Percentiles rank a stretch among this genome's conserved stretches.
Conservation (phyloP, 2,888 invertebrate species). For the Xanthia icteritia region DNA sequence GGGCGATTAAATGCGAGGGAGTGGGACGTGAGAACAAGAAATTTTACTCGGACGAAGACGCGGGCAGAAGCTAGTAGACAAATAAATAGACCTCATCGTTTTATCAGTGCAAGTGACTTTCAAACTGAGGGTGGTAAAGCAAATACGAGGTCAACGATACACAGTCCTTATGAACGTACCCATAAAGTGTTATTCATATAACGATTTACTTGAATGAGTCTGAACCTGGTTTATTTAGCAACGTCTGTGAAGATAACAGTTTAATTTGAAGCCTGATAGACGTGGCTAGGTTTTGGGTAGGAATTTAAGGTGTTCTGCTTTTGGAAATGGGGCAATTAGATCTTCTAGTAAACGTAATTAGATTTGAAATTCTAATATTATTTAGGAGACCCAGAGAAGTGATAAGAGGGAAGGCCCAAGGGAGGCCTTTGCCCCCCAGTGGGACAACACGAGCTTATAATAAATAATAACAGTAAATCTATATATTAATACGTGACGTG, state of each 20-base stretch:
- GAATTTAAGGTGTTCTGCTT: background rate
- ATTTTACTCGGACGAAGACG: too few species aligned
- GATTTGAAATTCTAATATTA: slow-evolving; percentile 1
- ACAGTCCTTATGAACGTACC: background rate
- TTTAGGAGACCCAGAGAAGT: too few species aligned
- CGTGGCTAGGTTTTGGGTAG: slow-evolving; percentile 41
- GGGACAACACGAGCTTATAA: too few species aligned
- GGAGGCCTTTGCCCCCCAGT: too few species aligned
- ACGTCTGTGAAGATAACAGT: slow-evolving; percentile 47
- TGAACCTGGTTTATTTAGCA: slow-evolving; percentile 12
- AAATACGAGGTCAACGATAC: background rate
- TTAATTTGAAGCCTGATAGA: slow-evolving; percentile 54
- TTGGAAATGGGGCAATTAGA: slow-evolving; percentile 30
- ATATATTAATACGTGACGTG: too few species aligned
- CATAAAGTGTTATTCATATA: slow-evolving; percentile 8
- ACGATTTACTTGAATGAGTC: background rate
- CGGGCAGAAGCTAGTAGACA: too few species aligned
- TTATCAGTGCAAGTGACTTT: background rate
- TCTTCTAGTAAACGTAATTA: background rate
- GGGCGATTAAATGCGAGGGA: too few species aligned
- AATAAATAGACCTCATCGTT: too few species aligned
- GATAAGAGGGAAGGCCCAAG: too few species aligned
- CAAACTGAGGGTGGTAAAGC: background rate
- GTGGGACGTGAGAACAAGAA: too few species aligned
- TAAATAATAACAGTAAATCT: too few species aligned